phyloP scores from a whole-genome alignment of 2,113 vertebrate genomes.

The Agelaius tricolor region DNA sequence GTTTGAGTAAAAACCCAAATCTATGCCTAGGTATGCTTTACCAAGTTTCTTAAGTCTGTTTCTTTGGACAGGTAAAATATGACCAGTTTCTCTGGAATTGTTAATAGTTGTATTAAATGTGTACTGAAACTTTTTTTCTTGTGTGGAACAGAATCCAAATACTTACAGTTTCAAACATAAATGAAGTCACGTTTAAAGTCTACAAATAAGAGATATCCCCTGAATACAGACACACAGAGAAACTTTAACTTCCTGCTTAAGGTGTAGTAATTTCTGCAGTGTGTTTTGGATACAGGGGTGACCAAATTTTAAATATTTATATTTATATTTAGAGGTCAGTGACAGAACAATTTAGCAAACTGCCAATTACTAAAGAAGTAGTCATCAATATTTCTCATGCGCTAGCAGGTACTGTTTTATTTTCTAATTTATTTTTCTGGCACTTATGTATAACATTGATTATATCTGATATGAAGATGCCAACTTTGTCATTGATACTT shows the following conservation, averaged over 20 bases:
- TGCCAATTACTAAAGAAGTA: not conserved
- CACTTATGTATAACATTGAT: not conserved
- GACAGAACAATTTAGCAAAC: conserved; percentile 1
- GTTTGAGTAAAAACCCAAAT: not conserved
- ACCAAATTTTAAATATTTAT: conserved; percentile 22
- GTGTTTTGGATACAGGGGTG: not conserved
- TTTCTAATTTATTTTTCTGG: conserved; percentile 28
- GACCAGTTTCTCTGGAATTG: not conserved
- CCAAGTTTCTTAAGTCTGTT: not conserved
- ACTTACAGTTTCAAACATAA: not conserved
- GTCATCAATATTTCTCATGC: not conserved
- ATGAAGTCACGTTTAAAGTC: not conserved
- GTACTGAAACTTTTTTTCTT: not conserved
- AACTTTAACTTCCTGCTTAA: not conserved
- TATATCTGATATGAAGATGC: not conserved
- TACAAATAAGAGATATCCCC: not conserved
- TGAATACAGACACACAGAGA: not conserved
- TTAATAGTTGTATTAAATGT: not conserved
- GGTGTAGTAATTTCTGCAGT: not conserved
- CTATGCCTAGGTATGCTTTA: not conserved
- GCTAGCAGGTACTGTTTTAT: not conserved
- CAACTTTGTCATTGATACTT: not conserved
- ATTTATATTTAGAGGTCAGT: not conserved
- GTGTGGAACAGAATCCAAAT: not conserved
- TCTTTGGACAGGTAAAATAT: not conserved